Base-by-base conservation (phyloP, 2,888 invertebrate genomes). In the Torymus aiolomorphi region DNA sequence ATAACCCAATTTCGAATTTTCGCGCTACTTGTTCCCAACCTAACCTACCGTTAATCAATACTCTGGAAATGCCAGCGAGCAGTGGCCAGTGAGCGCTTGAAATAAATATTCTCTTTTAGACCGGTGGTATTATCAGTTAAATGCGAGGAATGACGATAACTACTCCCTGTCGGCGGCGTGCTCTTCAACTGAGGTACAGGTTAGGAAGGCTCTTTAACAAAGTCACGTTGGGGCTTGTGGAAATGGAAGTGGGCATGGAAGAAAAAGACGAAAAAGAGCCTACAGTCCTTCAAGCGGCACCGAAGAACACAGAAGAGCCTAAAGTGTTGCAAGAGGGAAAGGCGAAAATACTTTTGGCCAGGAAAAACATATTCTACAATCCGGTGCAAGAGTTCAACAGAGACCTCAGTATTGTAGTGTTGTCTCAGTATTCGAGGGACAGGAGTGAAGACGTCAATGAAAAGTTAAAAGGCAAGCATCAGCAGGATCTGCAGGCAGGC, bases 301-400 rank as follows among this genome's bases (percentile, higher is more conserved):
- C 94, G 85, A 97, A 97, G 0, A 93, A 94, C 8, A 42, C 42
- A 31, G n/a, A 65, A 16, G 24, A 49, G 0, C 16, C 67, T 1
- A 52, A 70, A n/a, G 18, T 80, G 18, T 63, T 82, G 13, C 31
- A 91, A 72, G 98, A 98, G 91, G 97, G 97, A 0, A 92, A 94
- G 85, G 97, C 97, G 0, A 93, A 94, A 88, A 95, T 97, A 81
- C 91, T 93, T 73, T 93, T 96, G 1, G 92, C 92, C 63, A 90
- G 91, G 1, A 94, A 95, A 56, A 95, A 95, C 88, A 98, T 99
- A 0, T 99, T 99, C 91, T 99, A 99, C 89, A 99, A 99, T 91
- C 97, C 98, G 0, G 99, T 99, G 0, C 98, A 98, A 91, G 98
- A 99, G 90, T 99, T 99, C 87, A 99, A 99, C 90, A 93, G 99